Conservation (phyloP, 2,888 invertebrate species). For the Bellardia pandia region DNA sequence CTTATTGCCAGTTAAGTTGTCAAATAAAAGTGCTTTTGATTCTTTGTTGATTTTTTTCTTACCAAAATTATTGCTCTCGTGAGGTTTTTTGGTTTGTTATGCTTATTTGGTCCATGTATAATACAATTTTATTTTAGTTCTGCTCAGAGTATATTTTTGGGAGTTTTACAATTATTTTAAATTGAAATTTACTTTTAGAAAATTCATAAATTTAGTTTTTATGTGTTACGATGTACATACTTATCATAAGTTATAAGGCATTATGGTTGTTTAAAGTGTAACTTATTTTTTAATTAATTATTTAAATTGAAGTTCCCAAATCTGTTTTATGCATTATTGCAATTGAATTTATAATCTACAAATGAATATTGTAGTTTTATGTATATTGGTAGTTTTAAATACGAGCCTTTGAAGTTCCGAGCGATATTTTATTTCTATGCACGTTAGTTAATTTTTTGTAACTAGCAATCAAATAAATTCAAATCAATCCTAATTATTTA, state of each 20-base stretch:
- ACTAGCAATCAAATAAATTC: no score
- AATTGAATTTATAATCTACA: no score
- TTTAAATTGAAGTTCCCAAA: no score
- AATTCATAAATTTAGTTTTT: slow-evolving; percentile 9
- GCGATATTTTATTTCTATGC: no score
- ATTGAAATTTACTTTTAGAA: slow-evolving; percentile 32
- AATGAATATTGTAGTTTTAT: no score
- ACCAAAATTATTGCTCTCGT: slow-evolving; percentile 43
- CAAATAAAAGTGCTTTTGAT: slow-evolving; percentile 58
- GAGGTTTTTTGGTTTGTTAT: slow-evolving; percentile 51
- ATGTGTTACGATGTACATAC: neutral
- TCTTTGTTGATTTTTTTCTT: slow-evolving; percentile 17
- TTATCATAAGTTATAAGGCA: slow-evolving; percentile 1
- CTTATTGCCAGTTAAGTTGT: slow-evolving; percentile 60
- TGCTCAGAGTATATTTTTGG: neutral
- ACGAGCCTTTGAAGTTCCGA: no score
- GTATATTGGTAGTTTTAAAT: no score
- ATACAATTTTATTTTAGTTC: slow-evolving; percentile 49
- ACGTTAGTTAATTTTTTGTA: no score
- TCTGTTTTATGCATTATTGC: no score
- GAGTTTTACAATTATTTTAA: slow-evolving; percentile 35
- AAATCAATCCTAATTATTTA: no score
- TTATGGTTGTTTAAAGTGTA: neutral
- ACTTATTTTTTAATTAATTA: no score
- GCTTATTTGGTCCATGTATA: slow-evolving; percentile 13